These are phyloP conservation scores for Loripinus fragilis DNA, from an alignment of 2,888 invertebrate genomes.

Conservation along the genomic window DNA sequence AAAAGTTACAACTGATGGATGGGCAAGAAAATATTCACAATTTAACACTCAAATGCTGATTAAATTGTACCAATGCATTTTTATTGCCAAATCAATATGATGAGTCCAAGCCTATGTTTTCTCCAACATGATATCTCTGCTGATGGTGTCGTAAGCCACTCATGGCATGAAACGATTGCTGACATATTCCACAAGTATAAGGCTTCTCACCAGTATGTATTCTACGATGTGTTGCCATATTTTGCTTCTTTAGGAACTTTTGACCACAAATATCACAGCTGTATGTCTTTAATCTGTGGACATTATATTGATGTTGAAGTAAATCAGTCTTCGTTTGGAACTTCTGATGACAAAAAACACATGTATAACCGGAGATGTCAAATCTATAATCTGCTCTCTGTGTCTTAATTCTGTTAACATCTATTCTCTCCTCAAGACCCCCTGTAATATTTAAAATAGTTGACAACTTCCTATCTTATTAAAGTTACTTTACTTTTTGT, in stretches of 20 bases:
- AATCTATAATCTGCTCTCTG: too few relatives aligned
- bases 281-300: background rate
- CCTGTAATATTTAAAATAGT: too few relatives aligned
- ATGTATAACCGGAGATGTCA: background rate
- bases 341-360: background rate
- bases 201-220: slow-evolving; percentile 54
- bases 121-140: slow-evolving; percentile 38
- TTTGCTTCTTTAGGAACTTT: slow-evolving; percentile 51
- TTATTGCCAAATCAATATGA: too few relatives aligned
- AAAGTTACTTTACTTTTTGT: too few relatives aligned
- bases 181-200: slow-evolving; percentile 47
- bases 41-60: too few relatives aligned
- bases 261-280: slow-evolving; percentile 46
- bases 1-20: too few relatives aligned
- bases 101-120: too few relatives aligned
- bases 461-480: too few relatives aligned
- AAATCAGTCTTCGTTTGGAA: background rate
- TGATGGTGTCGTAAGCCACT: slow-evolving; percentile 48
- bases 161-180: slow-evolving; percentile 43
- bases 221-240: slow-evolving; percentile 46
- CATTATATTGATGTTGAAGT: background rate
- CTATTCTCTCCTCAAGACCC: too few relatives aligned
- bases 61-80: too few relatives aligned
- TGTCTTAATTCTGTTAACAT: too few relatives aligned
- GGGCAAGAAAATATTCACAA: too few relatives aligned